These are phyloP conservation scores for Chrysogorgia sp. DNA, from an alignment of 92 coral and sea anemone species.

Conservation along the genomic window DNA sequence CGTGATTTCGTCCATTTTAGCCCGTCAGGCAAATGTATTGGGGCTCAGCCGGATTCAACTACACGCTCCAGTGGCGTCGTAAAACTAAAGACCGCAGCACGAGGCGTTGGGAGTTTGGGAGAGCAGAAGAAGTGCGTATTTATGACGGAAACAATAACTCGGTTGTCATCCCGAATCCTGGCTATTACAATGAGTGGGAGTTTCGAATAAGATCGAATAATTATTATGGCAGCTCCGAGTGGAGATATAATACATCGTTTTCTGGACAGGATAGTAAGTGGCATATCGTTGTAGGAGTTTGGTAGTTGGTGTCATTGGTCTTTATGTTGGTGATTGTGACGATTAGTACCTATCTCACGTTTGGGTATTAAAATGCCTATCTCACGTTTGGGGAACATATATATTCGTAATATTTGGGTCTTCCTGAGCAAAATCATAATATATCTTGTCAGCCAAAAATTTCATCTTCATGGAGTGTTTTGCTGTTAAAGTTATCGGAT, in stretches of 20 bases:
- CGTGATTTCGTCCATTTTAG: neutral
- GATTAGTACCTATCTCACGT: too few relatives aligned
- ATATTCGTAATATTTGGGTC: too few relatives aligned
- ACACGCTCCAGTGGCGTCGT: constrained; percentile 24
- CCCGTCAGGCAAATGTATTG: constrained; percentile 18
- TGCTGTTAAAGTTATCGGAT: too few relatives aligned
- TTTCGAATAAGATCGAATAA: constrained; percentile 25
- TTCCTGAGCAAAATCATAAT: too few relatives aligned
- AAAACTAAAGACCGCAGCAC: neutral
- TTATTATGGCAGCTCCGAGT: neutral
- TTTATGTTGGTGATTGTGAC: too few relatives aligned
- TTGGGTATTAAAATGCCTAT: too few relatives aligned
- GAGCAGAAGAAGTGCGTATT: neutral
- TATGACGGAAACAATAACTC: constrained; percentile 21
- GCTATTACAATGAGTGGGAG: constrained; percentile 30
- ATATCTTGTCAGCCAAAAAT: too few relatives aligned
- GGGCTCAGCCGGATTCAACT: constrained; percentile 28
- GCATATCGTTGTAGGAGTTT: too few relatives aligned
- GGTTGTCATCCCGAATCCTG: constrained; percentile 14
- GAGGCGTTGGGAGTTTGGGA: neutral
- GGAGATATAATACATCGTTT: neutral
- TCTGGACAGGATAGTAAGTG: constrained; percentile 25
- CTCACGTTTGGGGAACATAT: too few relatives aligned
- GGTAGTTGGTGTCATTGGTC: too few relatives aligned
- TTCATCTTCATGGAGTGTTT: too few relatives aligned